Evolutionary conservation across 2,888 invertebrate species (phyloP), one percentile per base, ranked within the genome.

Genomic region (Frankliniella fusca): DNA sequence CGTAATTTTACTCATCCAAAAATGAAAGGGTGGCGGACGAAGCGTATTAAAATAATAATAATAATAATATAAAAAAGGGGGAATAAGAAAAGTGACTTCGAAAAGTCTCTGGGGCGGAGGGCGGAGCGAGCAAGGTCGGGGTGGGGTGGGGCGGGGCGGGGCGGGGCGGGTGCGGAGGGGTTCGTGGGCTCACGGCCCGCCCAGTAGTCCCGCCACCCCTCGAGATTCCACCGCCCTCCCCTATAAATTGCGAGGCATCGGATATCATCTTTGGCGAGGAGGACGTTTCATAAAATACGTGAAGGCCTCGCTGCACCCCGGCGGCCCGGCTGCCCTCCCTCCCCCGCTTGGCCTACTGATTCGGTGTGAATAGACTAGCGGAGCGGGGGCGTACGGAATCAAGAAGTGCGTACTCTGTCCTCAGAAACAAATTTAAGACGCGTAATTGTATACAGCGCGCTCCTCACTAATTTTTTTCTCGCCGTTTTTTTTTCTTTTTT

Each of bases 221-320:
- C 15, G 38, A 38, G 38, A 38, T 38, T 38, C 38, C 38, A 38
- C 38, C 61, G 18, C 61, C 18, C 61, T 61, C 61, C 23, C 70
- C 70, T 76, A 76, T 76, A 76, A 76, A 76, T 76, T 76, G 70
- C 70, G 70, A 76, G 27, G 70, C 70, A 76, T 76, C 70, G 70
- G 70, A 11, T 76, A 76, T 76, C 70, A 76, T 76, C 70, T 76
- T 76, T 23, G 70, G 70, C 70, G 70, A 76, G 70, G 70, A 76
- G 27, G 70, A 76, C 70, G 70, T 76, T 76, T 76, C 70, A 76
- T 76, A 76, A 76, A 76, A 76, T 76, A 76, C 70, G 70, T 76
- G 70, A 27, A 76, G 27, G 23, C 70, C 23, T 23, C 70, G 61
- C 61, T 61, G 20, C 61, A 18, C 61, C 18, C 38, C 15, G 61